phyloP scores from a whole-genome alignment of 2,797 vertebrate genomes.

The Neoniphon sammara region DNA sequence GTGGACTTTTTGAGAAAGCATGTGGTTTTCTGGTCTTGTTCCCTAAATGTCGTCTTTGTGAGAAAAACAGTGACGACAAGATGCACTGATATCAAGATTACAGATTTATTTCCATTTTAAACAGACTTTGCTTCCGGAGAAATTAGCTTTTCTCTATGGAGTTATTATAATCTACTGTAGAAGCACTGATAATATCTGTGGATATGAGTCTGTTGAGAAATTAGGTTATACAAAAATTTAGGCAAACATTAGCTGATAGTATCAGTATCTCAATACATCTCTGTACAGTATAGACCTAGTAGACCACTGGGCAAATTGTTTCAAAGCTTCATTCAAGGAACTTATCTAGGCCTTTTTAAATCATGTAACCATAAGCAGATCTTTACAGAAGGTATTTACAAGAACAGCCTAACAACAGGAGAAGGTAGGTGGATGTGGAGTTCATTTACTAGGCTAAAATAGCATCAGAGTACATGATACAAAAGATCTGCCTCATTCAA shows the following conservation, averaged over 20 bases:
- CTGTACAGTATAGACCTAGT: neutral
- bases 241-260: slow-evolving; percentile 46
- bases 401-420: slow-evolving; percentile 44
- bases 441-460: slow-evolving; percentile 60
- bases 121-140: slow-evolving; percentile 25
- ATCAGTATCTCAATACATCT: slow-evolving; percentile 49
- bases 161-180: slow-evolving; percentile 53
- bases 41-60: neutral
- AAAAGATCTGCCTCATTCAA: slow-evolving; percentile 73
- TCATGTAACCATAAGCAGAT: slow-evolving; percentile 4
- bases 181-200: slow-evolving; percentile 57
- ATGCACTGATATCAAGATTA: slow-evolving; percentile 48
- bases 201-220: slow-evolving; percentile 48
- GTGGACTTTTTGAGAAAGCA: slow-evolving; percentile 25
- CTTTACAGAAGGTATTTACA: slow-evolving; percentile 46
- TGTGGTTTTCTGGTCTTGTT: slow-evolving; percentile 15
- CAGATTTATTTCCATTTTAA: slow-evolving; percentile 70
- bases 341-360: slow-evolving; percentile 16
- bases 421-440: neutral
- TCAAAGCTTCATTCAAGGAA: neutral
- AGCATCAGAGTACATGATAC: slow-evolving; percentile 63
- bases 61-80: slow-evolving; percentile 27
- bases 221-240: slow-evolving; percentile 44
- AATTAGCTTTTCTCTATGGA: slow-evolving; percentile 34
- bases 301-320: neutral